Percentiles rank a stretch among this genome's conserved stretches.
phyloP scores from a whole-genome alignment of 1,140 invertebrate species.

The Trinorchestia longiramus region DNA sequence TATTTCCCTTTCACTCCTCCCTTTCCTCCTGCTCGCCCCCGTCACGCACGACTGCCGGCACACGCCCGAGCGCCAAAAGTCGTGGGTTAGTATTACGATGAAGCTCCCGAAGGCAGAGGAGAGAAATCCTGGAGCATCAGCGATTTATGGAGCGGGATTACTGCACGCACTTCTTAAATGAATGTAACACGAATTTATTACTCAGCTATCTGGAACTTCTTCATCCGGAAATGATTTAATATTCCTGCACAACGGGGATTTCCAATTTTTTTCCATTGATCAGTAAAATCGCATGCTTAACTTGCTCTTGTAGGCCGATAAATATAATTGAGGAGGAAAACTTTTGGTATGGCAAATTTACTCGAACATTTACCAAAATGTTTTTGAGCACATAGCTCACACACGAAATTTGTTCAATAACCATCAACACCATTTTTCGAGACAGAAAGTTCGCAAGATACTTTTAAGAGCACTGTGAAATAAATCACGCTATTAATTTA shows the following conservation, averaged over 20 bases:
- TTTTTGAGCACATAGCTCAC: background rate
- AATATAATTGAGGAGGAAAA: background rate
- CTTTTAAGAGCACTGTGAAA: no score
- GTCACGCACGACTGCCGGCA: background rate
- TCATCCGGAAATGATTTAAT: background rate
- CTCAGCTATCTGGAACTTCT: background rate
- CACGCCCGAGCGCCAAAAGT: background rate
- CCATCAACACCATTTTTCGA: background rate
- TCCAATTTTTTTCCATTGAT: background rate
- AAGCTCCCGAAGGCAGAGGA: background rate
- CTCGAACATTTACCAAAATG: no score
- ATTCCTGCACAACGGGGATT: background rate
- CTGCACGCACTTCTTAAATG: background rate
- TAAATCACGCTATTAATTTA: no score
- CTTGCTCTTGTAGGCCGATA: background rate
- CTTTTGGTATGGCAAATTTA: background rate
- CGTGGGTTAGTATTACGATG: background rate
- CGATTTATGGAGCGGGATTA: slow-evolving; percentile 6
- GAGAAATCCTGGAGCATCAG: background rate
- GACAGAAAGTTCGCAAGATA: no score
- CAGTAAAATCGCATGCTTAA: background rate
- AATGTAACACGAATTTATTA: background rate
- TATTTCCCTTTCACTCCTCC: background rate
- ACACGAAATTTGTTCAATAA: background rate
- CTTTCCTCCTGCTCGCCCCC: background rate